Conservation (phyloP, 2,113 vertebrate species). For the Halichoerus grypus region DNA sequence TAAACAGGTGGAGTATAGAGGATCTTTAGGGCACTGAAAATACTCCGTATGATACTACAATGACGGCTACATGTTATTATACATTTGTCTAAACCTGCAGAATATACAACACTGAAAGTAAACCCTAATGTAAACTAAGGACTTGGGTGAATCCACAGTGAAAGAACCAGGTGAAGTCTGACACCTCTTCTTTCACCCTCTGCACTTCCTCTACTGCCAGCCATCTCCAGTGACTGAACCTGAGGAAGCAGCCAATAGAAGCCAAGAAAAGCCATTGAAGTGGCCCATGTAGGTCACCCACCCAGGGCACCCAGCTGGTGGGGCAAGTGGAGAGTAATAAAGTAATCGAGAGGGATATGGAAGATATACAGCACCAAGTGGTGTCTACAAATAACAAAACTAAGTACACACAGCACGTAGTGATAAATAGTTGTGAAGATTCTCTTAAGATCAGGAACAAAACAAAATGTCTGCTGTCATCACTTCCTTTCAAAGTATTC, state of each 20-base stretch:
- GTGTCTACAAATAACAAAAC: background rate
- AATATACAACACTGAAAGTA: background rate
- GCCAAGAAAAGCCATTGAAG: background rate
- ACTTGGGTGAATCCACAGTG: background rate
- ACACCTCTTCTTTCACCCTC: background rate
- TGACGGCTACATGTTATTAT: background rate
- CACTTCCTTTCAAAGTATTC: background rate
- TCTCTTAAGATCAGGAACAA: conserved; percentile 1
- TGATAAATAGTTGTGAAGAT: background rate
- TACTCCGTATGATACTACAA: background rate
- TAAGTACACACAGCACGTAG: background rate
- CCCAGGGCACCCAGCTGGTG: rapidly evolving
- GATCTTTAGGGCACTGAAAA: background rate
- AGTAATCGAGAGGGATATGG: background rate
- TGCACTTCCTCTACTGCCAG: background rate
- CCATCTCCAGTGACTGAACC: background rate
- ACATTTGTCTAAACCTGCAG: background rate
- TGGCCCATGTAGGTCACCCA: no score
- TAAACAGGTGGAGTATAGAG: background rate
- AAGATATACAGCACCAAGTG: background rate
- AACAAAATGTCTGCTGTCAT: background rate
- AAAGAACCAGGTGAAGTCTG: background rate
- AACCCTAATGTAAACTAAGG: background rate
- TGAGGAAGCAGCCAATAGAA: background rate
- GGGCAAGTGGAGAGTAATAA: background rate